These are phyloP conservation scores for Drosophila biarmipes DNA, from an alignment of 1,140 invertebrate genomes.

Conservation along the genomic window DNA sequence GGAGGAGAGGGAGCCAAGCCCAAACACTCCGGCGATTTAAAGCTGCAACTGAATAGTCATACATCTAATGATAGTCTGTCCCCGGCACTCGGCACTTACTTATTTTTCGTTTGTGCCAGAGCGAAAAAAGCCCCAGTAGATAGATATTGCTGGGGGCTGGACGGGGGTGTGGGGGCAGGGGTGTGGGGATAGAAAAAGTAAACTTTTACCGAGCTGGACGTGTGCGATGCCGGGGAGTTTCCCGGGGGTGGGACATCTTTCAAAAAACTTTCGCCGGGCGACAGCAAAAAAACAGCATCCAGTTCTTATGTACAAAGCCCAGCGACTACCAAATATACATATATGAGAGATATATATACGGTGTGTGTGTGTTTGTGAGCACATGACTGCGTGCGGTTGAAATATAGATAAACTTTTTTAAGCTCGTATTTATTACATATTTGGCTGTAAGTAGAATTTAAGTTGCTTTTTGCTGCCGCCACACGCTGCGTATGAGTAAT, in stretches of 20 bases:
- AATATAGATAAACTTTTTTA: constrained; percentile 83
- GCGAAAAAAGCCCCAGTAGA: constrained; percentile 18
- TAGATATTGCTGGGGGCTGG: constrained; percentile 11
- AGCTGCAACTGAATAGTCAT: constrained; percentile 53
- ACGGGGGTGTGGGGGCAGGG: not conserved
- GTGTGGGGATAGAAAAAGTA: constrained; percentile 34
- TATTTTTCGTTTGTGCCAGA: constrained; percentile 54
- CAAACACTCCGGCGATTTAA: constrained; percentile 23
- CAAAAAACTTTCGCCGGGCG: constrained; percentile 74
- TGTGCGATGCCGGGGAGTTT: constrained; percentile 41
- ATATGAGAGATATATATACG: constrained; percentile 1
- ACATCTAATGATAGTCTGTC: constrained; percentile 58
- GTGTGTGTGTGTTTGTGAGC: constrained; percentile 32
- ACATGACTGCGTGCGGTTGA: constrained; percentile 81
- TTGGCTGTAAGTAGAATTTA: constrained; percentile 83
- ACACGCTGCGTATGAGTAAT: constrained; percentile 73
- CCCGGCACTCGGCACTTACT: constrained; percentile 69
- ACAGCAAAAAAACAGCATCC: constrained; percentile 72
- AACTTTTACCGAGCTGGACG: constrained; percentile 72
- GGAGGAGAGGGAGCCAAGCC: too few relatives aligned
- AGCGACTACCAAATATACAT: constrained; percentile 13
- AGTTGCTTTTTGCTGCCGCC: constrained; percentile 71
- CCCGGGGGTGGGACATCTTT: constrained; percentile 64
- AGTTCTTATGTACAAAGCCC: constrained; percentile 45
- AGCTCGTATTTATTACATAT: constrained; percentile 83